Conservation (phyloP, 2,113 vertebrate species). For the Psittacus erithacus region DNA sequence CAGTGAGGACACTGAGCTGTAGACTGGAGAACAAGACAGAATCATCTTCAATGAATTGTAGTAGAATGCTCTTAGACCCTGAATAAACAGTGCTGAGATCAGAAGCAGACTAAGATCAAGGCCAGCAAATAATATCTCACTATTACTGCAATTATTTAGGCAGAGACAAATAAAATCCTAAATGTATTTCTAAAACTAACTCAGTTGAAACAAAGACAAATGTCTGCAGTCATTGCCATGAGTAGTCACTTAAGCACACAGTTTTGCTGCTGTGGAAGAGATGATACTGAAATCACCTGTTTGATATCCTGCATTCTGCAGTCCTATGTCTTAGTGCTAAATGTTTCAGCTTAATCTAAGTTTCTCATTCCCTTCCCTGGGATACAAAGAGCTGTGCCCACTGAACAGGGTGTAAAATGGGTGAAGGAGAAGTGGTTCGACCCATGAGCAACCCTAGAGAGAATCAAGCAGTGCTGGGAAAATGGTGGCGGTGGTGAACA, state of each 20-base stretch:
- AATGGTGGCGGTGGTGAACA: neutral
- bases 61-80: neutral
- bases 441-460: neutral
- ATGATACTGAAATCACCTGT: neutral
- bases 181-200: neutral
- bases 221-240: neutral
- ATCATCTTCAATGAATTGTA: neutral
- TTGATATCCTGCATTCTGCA: neutral
- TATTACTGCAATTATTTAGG: neutral
- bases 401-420: neutral
- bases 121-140: neutral
- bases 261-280: neutral
- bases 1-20: neutral
- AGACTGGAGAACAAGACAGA: neutral
- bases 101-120: neutral
- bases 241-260: neutral
- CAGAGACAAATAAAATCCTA: neutral
- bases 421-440: neutral
- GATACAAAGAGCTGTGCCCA: neutral
- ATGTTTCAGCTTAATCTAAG: neutral
- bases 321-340: neutral
- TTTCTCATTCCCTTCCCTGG: neutral
- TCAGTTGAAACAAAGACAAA: neutral
- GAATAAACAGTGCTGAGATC: neutral
- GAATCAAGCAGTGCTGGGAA: neutral